Conservation (phyloP, 1,140 invertebrate species). For the Heterodera schachtii region DNA sequence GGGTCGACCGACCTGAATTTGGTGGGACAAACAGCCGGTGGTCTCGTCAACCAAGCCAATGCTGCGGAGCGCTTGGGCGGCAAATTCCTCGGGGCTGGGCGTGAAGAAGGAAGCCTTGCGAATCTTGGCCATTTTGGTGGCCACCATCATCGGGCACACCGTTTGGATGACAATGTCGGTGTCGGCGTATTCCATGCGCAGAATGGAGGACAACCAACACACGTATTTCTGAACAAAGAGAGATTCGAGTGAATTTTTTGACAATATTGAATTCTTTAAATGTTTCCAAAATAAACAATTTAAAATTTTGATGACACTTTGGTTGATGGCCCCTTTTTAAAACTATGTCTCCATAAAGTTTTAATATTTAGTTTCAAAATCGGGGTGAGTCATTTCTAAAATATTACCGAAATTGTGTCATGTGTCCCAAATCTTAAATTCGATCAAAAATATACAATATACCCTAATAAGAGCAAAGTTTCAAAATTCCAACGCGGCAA, state of each 20-base stretch:
- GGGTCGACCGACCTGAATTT: slow-evolving; percentile 45
- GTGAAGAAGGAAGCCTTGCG: slow-evolving; percentile 55
- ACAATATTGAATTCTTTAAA: no score
- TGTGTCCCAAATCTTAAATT: no score
- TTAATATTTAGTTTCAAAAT: no score
- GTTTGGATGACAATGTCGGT: slow-evolving; percentile 30
- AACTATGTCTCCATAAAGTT: no score
- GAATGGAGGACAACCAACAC: slow-evolving; percentile 34
- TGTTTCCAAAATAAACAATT: not conserved
- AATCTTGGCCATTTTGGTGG: slow-evolving; percentile 63
- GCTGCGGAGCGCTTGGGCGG: slow-evolving; percentile 47
- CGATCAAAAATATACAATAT: no score
- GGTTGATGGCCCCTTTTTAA: no score
- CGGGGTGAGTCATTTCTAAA: no score
- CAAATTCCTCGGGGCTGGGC: slow-evolving; percentile 48
- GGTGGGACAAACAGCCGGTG: slow-evolving; percentile 62
- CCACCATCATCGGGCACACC: slow-evolving; percentile 59
- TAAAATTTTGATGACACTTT: no score
- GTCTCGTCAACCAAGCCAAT: slow-evolving; percentile 55
- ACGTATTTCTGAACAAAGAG: slow-evolving; percentile 35
- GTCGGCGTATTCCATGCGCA: slow-evolving; percentile 56
- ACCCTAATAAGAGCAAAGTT: no score
- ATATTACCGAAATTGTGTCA: no score
- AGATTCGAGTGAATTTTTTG: no score
- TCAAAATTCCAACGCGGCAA: no score